Base-by-base conservation (phyloP, 1,140 invertebrate species). In the Thrips palmi region DNA sequence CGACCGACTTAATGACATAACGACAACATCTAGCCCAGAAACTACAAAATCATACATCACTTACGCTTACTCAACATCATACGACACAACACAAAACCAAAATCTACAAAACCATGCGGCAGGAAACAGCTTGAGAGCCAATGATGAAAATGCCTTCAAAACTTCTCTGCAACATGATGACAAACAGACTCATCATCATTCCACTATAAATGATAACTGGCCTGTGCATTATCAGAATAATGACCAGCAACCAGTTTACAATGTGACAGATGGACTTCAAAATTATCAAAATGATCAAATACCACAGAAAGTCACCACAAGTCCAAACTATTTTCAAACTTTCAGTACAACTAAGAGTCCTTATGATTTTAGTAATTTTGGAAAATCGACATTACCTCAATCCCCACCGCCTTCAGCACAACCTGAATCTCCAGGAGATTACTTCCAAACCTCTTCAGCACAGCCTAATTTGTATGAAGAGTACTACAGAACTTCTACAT, bases 381-480 rank as follows among this genome's bases (percentile, higher is more conserved):
- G n/a, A n/a, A n/a, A n/a, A n/a, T n/a, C n/a, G n/a, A n/a, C n/a
- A n/a, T n/a, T n/a, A n/a, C n/a, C n/a, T n/a, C n/a, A n/a, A n/a
- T n/a, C n/a, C n/a, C n/a, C n/a, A n/a, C n/a, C n/a, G n/a, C n/a
- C n/a, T n/a, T n/a, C n/a, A n/a, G n/a, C n/a, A n/a, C n/a, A n/a
- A n/a, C n/a, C n/a, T n/a, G n/a, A n/a, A n/a, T n/a, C n/a, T n/a
- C n/a, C n/a, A n/a, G n/a, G n/a, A n/a, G 33, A 42, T 22, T 2
- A 17, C 11, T 33, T 25, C 24, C 31, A 17, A 27, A 19, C 11
- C 15, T 12, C 25, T 2, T 35, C 39, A 24, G n/a, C n/a, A n/a
- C n/a, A 12, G 20, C 39, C 24, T 27, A 37, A 37, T 15, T 20
- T 25, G n/a, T 31, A 32, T 23, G 37, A 40, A 11, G 36, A 38